Percentiles rank a stretch among this genome's conserved stretches.
Evolutionary conservation across 2,888 invertebrate genomes (phyloP).

Genomic region (Leptinotarsa juncta): DNA sequence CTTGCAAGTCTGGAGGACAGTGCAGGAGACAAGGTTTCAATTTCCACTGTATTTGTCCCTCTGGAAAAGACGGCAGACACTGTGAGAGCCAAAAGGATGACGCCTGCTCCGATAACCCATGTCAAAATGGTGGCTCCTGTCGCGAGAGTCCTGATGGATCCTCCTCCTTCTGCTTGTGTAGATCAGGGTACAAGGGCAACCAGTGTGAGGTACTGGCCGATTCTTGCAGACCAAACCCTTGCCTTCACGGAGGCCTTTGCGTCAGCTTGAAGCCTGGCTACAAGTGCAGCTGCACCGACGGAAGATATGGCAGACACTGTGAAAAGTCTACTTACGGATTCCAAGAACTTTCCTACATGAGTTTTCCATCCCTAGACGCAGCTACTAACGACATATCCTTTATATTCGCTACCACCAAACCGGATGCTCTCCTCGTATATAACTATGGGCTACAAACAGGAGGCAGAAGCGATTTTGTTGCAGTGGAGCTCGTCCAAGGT

Average conservation of each 20-base stretch:
- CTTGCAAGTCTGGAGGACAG: slow-evolving; percentile 86
- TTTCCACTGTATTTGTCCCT: slow-evolving; percentile 85
- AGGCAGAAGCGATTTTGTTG: slow-evolving; percentile 92
- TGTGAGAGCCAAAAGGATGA: slow-evolving; percentile 89
- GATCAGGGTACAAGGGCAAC: slow-evolving; percentile 91
- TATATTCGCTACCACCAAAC: slow-evolving; percentile 90
- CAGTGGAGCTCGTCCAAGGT: slow-evolving; percentile 88
- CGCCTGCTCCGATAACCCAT: slow-evolving; percentile 87
- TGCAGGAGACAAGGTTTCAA: slow-evolving; percentile 87
- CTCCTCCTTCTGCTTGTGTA: slow-evolving; percentile 91
- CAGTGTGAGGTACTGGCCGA: slow-evolving; percentile 90
- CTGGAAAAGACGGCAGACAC: slow-evolving; percentile 82
- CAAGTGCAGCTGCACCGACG: slow-evolving; percentile 86
- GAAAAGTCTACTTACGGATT: slow-evolving; percentile 93
- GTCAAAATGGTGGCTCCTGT: slow-evolving; percentile 92
- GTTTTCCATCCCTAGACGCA: slow-evolving; percentile 86
- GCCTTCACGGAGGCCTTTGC: slow-evolving; percentile 89
- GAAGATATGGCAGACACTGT: slow-evolving; percentile 90
- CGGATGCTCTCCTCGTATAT: slow-evolving; percentile 88
- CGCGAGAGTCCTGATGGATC: slow-evolving; percentile 88
- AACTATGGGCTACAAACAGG: slow-evolving; percentile 91
- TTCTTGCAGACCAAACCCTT: slow-evolving; percentile 94
- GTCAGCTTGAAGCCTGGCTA: slow-evolving; percentile 90
- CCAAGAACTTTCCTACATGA: slow-evolving; percentile 88
- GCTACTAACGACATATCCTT: slow-evolving; percentile 92